Base-by-base conservation (phyloP, 2,113 vertebrate species). In the Festucalex cinctus region DNA sequence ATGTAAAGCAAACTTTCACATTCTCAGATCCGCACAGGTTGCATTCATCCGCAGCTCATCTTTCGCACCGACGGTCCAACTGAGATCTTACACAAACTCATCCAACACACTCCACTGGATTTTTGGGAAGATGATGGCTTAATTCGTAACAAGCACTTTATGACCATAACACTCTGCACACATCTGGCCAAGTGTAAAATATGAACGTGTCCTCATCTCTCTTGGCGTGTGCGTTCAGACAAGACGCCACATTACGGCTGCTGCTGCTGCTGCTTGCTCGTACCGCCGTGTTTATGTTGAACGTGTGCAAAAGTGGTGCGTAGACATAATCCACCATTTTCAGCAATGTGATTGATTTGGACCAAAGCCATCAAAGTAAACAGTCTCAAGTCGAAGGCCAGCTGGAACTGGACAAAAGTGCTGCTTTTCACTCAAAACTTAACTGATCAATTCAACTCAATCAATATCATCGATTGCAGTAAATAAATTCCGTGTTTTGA, bases 321-420 rank as follows among this genome's bases (percentile, higher is more conserved):
- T 66, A 76, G 66, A 79, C 65, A 72, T 81, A 65, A 79, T 85
- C 64, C 73, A 72, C 82, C 63, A 63, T 88, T 82, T 83, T 80
- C 46, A 46, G 66, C 51, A 24, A 39, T 19, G 66, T 85, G 80
- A 88, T 66, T 77, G 81, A 90, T 89, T 79, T 28, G 65, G 70
- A 83, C 76, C 65, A 82, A 82, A 70, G 70, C 74, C 24, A 68
- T 86, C 66, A 37, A 76, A 59, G 82, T 85, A 89, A 89, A 91
- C 84, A 89, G 73, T 89, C 86, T 84, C 68, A 76, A 84, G 80
- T 64, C 81, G 81, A 74, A 68, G 74, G 32, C 76, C 85, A 88
- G 83, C 89, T 90, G 81, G 9, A n/a, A 35, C 35, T 3, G n/a
- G n/a, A n/a, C n/a, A n/a, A n/a, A n/a, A 41, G 13, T 14, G n/a